phyloP scores from a whole-genome alignment of 2,113 vertebrate genomes.

The Oceanites oceanicus region DNA sequence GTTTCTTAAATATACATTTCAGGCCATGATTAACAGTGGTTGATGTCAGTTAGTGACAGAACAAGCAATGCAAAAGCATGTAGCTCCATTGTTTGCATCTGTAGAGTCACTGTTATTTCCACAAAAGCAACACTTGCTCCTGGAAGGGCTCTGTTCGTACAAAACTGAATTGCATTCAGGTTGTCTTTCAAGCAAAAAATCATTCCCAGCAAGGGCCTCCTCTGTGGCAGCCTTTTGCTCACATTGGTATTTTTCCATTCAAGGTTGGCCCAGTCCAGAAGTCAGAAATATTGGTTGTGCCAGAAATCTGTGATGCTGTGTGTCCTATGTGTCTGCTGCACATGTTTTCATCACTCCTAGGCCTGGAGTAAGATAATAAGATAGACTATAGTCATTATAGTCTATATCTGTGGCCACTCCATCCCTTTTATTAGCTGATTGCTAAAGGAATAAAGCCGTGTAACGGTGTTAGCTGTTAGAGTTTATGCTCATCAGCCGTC shows the following conservation, averaged over 20 bases:
- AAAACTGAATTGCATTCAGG: not conserved
- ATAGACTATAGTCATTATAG: not conserved
- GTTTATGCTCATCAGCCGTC: not conserved
- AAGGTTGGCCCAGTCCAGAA: not conserved
- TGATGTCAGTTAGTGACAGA: conserved; percentile 62
- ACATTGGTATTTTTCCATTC: not conserved
- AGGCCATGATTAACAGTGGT: conserved; percentile 36
- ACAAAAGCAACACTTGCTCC: conserved; percentile 20
- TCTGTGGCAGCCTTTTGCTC: not conserved
- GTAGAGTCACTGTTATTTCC: conserved; percentile 25
- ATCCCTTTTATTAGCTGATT: not conserved
- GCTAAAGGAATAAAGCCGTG: not conserved
- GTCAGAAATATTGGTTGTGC: not conserved
- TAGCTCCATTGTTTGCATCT: conserved; percentile 47
- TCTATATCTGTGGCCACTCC: not conserved
- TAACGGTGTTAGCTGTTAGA: not conserved
- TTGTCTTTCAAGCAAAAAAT: conserved; percentile 20
- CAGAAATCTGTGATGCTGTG: not conserved
- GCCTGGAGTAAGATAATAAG: not conserved
- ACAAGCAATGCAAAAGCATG: conserved; percentile 41
- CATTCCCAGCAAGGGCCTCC: not conserved
- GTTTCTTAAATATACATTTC: conserved; percentile 52
- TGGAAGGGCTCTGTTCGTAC: conserved; percentile 1
- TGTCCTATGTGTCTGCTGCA: not conserved
- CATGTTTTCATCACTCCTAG: not conserved